Conservation (phyloP, 1,140 invertebrate genomes). For the Cotesia chilonis region DNA sequence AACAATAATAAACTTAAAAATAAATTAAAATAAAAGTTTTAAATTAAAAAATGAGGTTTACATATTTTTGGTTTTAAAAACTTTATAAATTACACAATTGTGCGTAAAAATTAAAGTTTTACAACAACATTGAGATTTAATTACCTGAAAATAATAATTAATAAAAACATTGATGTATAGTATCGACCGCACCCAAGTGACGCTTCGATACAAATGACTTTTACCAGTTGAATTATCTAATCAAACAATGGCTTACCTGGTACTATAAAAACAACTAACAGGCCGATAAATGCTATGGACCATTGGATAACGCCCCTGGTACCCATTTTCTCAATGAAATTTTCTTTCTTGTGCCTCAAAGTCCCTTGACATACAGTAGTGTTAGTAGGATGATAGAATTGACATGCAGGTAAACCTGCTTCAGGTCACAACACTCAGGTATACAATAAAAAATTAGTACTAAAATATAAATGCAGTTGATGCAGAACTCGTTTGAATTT, state of each 20-base stretch:
- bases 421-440: not conserved
- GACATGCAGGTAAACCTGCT: constrained; percentile 22
- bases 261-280: constrained; percentile 36
- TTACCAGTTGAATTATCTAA: not conserved
- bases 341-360: constrained; percentile 7
- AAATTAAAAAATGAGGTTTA: no score
- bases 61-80: no score
- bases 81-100: no score
- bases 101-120: no score
- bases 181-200: constrained; percentile 36
- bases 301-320: not conserved
- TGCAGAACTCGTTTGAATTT: not conserved
- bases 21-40: not conserved
- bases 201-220: not conserved
- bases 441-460: not conserved
- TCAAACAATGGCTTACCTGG: constrained; percentile 41
- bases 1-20: constrained; percentile 27
- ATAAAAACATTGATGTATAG: constrained; percentile 9
- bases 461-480: not conserved
- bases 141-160: not conserved
- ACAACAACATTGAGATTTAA: no score
- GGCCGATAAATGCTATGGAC: constrained; percentile 30
- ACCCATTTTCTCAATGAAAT: constrained; percentile 37
- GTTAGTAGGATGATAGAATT: constrained; percentile 4
- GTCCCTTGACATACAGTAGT: constrained; percentile 1